Percentiles rank a stretch among this genome's conserved stretches.
phyloP scores from a whole-genome alignment of 2,797 vertebrate genomes.

The Pyrocephalus nanus region DNA sequence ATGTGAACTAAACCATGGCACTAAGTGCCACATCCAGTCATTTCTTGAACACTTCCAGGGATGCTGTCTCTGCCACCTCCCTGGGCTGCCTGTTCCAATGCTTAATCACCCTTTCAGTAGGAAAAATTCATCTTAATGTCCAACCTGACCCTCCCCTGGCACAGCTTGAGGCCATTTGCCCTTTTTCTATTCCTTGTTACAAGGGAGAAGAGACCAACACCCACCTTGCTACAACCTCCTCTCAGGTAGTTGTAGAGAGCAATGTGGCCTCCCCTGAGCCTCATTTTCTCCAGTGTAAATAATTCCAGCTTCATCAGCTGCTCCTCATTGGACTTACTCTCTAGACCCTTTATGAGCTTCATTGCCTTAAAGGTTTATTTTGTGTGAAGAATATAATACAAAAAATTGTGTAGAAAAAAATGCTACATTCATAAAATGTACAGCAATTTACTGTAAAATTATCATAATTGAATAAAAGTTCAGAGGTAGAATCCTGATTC shows the following conservation, averaged over 20 bases:
- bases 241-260: neutral
- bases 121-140: neutral
- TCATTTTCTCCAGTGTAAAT: neutral
- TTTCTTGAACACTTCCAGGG: neutral
- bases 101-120: neutral
- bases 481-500: neutral
- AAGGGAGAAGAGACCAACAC: neutral
- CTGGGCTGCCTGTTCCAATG: too few relatives aligned
- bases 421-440: neutral
- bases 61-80: neutral
- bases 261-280: neutral
- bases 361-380: neutral
- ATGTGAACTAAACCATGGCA: neutral
- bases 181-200: neutral
- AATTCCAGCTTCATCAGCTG: neutral
- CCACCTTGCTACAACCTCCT: neutral
- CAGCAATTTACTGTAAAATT: neutral
- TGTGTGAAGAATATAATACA: neutral
- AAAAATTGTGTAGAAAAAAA: neutral
- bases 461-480: neutral
- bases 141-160: neutral
- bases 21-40: neutral
- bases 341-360: neutral
- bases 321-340: neutral
- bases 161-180: neutral